Evolutionary conservation across 2,888 invertebrate genomes (phyloP).

Genomic region (Brachyptera risi): DNA sequence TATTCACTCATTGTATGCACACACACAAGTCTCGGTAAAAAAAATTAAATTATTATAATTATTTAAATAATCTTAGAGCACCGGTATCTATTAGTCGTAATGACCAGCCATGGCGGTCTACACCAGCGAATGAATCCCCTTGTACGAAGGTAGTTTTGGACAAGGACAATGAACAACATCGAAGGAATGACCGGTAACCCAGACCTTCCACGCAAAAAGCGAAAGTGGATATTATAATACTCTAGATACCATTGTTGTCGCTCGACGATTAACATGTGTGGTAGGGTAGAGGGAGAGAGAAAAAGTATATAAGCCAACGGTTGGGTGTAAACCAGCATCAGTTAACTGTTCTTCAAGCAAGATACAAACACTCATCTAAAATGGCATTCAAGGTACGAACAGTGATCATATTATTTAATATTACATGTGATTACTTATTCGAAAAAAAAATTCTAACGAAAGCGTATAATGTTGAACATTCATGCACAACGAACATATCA

Average conservation of each 20-base stretch:
- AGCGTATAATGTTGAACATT: no score
- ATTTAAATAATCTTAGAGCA: no score
- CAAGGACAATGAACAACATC: no score
- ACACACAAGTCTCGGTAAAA: no score
- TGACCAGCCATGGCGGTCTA: no score
- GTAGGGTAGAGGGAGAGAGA: background rate
- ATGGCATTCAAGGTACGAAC: constrained; percentile 23
- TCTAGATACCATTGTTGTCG: background rate
- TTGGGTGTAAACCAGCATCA: background rate
- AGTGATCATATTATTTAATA: background rate
- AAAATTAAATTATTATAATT: no score
- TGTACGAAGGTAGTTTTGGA: no score
- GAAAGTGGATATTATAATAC: background rate
- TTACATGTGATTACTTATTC: background rate
- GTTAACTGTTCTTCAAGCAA: constrained; percentile 5
- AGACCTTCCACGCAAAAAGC: constrained; percentile 10
- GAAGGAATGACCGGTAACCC: no score
- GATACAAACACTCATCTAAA: constrained; percentile 9
- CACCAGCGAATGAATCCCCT: no score
- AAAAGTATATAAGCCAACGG: constrained; percentile 7
- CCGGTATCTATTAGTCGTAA: no score
- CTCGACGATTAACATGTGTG: background rate
- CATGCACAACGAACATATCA: no score
- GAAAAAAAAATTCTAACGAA: background rate
- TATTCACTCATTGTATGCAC: no score